Evolutionary conservation across 2,113 vertebrate species (phyloP).

Genomic region (Cyanistes caeruleus): DNA sequence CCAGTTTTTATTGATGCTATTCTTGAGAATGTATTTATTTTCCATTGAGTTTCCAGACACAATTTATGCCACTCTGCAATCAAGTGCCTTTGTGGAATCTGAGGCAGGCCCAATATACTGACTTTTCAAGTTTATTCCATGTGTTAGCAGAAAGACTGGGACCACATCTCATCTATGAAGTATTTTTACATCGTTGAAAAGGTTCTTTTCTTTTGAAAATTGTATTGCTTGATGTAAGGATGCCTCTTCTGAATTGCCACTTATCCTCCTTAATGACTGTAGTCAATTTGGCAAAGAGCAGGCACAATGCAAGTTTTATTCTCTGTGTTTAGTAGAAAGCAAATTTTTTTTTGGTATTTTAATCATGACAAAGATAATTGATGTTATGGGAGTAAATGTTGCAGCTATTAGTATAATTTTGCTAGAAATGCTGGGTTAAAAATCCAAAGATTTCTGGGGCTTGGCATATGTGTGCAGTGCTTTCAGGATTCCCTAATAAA

Average conservation of each 20-base stretch:
- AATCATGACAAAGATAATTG: not conserved
- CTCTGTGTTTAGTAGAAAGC: not conserved
- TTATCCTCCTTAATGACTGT: not conserved
- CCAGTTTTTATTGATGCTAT: not conserved
- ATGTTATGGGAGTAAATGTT: not conserved
- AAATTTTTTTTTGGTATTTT: not conserved
- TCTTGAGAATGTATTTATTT: not conserved
- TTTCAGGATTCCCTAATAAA: not conserved
- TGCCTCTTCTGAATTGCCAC: not conserved
- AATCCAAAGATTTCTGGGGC: not conserved
- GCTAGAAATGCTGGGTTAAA: not conserved
- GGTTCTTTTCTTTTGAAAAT: not conserved
- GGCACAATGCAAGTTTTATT: not conserved
- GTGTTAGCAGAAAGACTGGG: not conserved
- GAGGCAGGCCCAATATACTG: not conserved
- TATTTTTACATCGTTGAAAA: not conserved
- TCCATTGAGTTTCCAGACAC: slow-evolving; percentile 6
- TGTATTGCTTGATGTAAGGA: not conserved
- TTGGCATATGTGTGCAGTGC: not conserved
- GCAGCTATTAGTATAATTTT: slow-evolving; percentile 9
- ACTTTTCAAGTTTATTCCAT: not conserved
- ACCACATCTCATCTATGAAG: not conserved
- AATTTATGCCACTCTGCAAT: slow-evolving; percentile 4
- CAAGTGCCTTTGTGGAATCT: not conserved
- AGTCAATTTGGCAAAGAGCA: not conserved